These are phyloP conservation scores for Peromyscus melanophrys DNA, from an alignment of 2,797 vertebrate species.

Conservation along the genomic window DNA sequence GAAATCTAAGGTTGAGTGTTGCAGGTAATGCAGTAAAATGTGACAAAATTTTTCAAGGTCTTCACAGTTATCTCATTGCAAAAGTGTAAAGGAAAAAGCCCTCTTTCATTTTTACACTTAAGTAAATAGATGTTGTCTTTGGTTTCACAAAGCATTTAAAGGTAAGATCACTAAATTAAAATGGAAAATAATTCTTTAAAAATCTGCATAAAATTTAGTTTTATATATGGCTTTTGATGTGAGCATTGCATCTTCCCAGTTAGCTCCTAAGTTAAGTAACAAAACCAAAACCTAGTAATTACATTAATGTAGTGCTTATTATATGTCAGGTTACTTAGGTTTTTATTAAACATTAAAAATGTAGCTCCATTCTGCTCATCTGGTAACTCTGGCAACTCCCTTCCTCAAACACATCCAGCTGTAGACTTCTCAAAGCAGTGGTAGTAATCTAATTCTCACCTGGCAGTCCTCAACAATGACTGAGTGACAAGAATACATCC, in stretches of 20 bases:
- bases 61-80: background rate
- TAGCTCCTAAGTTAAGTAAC: constrained; percentile 11
- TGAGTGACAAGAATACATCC: background rate
- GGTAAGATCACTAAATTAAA: background rate
- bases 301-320: background rate
- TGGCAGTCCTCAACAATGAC: background rate
- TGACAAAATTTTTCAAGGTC: background rate
- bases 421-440: background rate
- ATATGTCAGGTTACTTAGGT: background rate
- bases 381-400: background rate
- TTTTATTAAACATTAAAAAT: background rate
- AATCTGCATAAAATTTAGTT: constrained; percentile 25
- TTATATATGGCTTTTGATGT: background rate
- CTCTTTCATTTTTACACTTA: background rate
- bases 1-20: background rate
- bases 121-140: background rate
- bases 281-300: background rate
- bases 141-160: background rate
- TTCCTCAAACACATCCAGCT: background rate
- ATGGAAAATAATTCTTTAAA: background rate
- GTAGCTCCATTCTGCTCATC: background rate
- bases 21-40: background rate
- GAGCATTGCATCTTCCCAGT: background rate
- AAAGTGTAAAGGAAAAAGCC: background rate
- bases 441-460: background rate